A percentile compares a stretch with the other conserved stretches of the same genome.
Conservation (phyloP, 2,113 vertebrate genomes). For the Oriolus oriolus region DNA sequence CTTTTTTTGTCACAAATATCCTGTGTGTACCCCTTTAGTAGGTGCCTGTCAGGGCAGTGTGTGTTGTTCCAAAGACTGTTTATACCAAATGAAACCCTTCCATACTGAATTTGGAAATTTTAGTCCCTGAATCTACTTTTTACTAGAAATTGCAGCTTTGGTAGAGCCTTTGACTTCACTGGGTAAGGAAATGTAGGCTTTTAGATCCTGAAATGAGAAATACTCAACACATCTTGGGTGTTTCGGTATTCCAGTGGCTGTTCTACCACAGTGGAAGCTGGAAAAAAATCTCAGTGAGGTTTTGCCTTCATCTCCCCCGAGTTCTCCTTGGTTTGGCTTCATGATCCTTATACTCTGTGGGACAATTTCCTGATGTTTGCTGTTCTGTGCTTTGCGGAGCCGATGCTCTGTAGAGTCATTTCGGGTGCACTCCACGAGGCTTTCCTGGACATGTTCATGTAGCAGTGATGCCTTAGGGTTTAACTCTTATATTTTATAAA, state of each 20-base stretch:
- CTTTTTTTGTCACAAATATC: not conserved
- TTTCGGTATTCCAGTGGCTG: fast-evolving
- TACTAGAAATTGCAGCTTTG: not conserved
- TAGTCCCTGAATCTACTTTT: not conserved
- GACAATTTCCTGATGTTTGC: not conserved
- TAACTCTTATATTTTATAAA: no score
- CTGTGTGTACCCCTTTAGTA: not conserved
- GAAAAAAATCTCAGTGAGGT: not conserved
- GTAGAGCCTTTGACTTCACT: not conserved
- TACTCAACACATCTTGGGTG: not conserved
- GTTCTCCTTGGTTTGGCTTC: not conserved
- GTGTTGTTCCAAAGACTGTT: not conserved
- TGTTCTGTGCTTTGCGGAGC: not conserved
- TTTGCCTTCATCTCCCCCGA: not conserved
- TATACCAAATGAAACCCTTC: not conserved
- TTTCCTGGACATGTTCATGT: fast-evolving
- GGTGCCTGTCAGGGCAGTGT: not conserved
- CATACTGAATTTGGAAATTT: not conserved
- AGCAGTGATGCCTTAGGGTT: no score
- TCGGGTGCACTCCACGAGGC: not conserved
- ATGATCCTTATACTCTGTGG: fast-evolving
- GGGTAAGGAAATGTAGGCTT: not conserved
- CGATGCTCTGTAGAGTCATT: fast-evolving
- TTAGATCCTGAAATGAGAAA: not conserved
- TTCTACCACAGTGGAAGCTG: not conserved